Conservation (phyloP, 2,113 vertebrate genomes). For the Myotis yumanensis region DNA sequence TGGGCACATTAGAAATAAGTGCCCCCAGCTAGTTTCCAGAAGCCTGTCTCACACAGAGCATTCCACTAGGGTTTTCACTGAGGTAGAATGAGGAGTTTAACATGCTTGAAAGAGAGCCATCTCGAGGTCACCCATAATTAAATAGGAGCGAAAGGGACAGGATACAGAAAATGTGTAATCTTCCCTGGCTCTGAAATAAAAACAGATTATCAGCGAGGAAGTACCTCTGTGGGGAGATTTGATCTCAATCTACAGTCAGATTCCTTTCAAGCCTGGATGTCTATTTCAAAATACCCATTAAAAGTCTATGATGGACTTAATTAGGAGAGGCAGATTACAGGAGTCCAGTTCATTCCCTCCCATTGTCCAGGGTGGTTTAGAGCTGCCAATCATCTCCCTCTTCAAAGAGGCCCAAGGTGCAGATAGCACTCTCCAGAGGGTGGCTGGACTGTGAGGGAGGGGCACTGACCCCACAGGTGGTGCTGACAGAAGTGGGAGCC, state of each 20-base stretch:
- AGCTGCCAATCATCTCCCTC: constrained; percentile 67
- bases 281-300: constrained; percentile 69
- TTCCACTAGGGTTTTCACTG: constrained; percentile 39
- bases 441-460: neutral
- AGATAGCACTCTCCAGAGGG: constrained; percentile 52
- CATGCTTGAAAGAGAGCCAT: constrained; percentile 57
- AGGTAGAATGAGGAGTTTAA: constrained; percentile 58
- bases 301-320: constrained; percentile 72
- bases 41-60: constrained; percentile 30
- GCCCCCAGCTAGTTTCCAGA: constrained; percentile 58
- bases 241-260: constrained; percentile 39
- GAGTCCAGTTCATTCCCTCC: constrained; percentile 66
- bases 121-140: constrained; percentile 69
- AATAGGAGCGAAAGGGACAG: constrained; percentile 43
- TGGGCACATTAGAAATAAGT: constrained; percentile 61
- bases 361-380: constrained; percentile 66
- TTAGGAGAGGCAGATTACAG: constrained; percentile 74
- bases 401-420: constrained; percentile 64
- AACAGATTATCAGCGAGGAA: constrained; percentile 60
- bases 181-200: constrained; percentile 51
- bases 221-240: neutral
- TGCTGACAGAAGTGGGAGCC: constrained; percentile 74
- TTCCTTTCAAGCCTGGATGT: constrained; percentile 70
- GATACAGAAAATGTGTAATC: constrained; percentile 56
- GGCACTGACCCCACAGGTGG: constrained; percentile 48